phyloP scores from a whole-genome alignment of 2,888 invertebrate species.

The Tanytarsus gracilentus region DNA sequence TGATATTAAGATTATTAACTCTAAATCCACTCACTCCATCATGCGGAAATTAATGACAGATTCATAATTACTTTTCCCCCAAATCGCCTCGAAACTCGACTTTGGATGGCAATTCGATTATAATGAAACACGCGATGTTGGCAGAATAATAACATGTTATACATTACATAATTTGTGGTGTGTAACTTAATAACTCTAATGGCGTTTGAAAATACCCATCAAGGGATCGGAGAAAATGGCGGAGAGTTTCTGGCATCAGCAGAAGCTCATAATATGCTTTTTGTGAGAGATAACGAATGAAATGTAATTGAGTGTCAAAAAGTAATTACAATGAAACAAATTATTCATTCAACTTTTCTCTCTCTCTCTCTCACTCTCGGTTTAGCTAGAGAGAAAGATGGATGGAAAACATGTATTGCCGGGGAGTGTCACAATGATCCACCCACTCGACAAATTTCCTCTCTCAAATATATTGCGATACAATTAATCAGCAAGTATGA shows the following conservation, averaged over 20 bases:
- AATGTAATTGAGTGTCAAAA: conserved; percentile 8
- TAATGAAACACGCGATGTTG: background rate
- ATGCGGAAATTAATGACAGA: background rate
- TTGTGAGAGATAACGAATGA: conserved; percentile 5
- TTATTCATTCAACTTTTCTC: conserved; percentile 15
- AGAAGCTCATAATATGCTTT: too few species aligned
- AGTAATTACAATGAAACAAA: conserved; percentile 20
- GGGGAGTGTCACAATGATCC: background rate
- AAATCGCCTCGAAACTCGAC: background rate
- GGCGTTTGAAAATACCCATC: too few species aligned
- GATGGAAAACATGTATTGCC: background rate
- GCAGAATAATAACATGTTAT: background rate
- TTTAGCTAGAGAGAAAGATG: background rate
- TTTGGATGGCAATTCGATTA: too few species aligned
- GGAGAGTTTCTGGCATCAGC: too few species aligned
- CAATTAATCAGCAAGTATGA: conserved; percentile 19
- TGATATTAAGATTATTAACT: too few species aligned
- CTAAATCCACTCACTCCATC: too few species aligned
- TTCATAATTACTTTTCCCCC: background rate
- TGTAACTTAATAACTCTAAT: too few species aligned
- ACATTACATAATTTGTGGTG: too few species aligned
- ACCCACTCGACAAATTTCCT: background rate
- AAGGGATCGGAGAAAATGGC: too few species aligned
- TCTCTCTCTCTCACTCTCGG: background rate
- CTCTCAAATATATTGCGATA: background rate